Base-by-base conservation (phyloP, 2,888 invertebrate genomes). In the Ecliptopera silaceata region DNA sequence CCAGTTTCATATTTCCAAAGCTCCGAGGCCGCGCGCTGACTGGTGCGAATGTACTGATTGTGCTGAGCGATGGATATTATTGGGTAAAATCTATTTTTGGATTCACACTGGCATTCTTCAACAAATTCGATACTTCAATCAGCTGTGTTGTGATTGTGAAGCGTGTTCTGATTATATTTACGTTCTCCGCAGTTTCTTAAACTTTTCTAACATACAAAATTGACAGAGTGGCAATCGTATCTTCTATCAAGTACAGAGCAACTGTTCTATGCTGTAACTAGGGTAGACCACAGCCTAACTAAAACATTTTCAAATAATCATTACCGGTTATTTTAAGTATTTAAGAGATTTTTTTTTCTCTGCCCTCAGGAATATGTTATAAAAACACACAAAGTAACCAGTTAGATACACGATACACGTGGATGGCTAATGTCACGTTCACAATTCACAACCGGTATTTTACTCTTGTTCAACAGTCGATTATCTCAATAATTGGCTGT, bases 1-100 rank as follows among this genome's bases (percentile, higher is more conserved):
- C 34, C 34, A 43, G 10, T 44, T 49, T 48, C n/a, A 34, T 32
- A 22, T 22, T 39, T 26, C 15, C 22, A 29, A 45, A 49, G 39
- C 18, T 56, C 43, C n/a, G 17, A 31, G 50, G 49, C 13, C 49
- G 29, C 13, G 34, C 34, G 13, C 12, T 13, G 12, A 5, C 34
- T 13, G 34, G 4, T 34, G 13, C 6, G 26, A 26, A 8, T 26
- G 26, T 26, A 26, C 26, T 2, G 26, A 26, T 26, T 5, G 13
- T 13, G 1, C 43, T 26, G 26, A 22, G 54, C 17, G 20, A 20
- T 22, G 49, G 39, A 15, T 34, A 22, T 13, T 13, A 20, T 36
- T 38, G 11, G 12, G 51, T 38, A 15, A 12, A 51, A 31, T 26
- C 51, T 52, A 52, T 52, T 52, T 52, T 29, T 51, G 44, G 15